Conservation (phyloP, 2,888 invertebrate species). For the Brachylomia viminalis region DNA sequence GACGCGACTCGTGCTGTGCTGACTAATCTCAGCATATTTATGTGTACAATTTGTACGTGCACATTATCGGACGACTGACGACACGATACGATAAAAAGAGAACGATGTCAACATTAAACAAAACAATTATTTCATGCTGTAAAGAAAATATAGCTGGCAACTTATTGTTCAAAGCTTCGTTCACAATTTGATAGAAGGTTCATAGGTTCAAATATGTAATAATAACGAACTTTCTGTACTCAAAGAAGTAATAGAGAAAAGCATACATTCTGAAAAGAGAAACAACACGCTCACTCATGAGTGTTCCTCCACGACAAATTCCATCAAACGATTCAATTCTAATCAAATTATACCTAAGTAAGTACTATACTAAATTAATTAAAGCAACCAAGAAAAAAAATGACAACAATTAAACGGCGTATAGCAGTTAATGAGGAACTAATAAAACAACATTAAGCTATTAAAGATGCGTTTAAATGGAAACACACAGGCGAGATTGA, state of each 20-base stretch:
- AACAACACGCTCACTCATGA: background rate
- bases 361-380: background rate
- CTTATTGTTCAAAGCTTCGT: background rate
- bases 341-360: background rate
- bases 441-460: background rate
- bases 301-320: no score
- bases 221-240: background rate
- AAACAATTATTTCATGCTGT: background rate
- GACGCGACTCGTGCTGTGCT: slow-evolving; percentile 32
- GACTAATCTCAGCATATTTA: slow-evolving; percentile 51
- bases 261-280: background rate
- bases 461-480: slow-evolving; percentile 19
- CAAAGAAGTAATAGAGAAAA: no score
- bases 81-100: slow-evolving; percentile 34
- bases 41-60: slow-evolving; percentile 32
- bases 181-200: no score
- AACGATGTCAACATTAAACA: background rate
- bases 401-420: background rate
- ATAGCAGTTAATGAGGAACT: background rate
- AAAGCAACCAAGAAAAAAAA: background rate
- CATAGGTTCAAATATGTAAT: background rate
- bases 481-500: slow-evolving; percentile 23
- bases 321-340: background rate
- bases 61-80: slow-evolving; percentile 40
- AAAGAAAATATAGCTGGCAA: no score